Percentiles rank a stretch among this genome's conserved stretches.
Evolutionary conservation across 2,888 invertebrate species (phyloP).

Genomic region (Drosophila pseudotakahashii): DNA sequence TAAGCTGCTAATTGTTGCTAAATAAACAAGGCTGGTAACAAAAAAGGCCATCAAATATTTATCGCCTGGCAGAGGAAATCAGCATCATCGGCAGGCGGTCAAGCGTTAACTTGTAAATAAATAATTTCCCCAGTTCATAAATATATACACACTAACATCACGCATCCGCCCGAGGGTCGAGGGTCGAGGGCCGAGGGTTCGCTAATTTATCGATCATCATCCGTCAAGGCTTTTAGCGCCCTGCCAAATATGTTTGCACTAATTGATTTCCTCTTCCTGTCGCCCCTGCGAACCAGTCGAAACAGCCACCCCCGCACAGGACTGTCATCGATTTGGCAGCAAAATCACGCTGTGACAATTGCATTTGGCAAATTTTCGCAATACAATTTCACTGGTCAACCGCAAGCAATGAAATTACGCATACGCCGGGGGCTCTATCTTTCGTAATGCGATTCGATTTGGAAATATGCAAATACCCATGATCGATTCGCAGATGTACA

Average conservation of each 20-base stretch:
- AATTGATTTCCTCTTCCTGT: constrained; percentile 65
- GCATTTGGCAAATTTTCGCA: constrained; percentile 65
- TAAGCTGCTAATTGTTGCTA: constrained; percentile 74
- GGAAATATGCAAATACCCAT: constrained; percentile 32
- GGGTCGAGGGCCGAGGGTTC: constrained; percentile 3
- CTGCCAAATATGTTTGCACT: constrained; percentile 59
- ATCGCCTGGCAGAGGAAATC: constrained; percentile 28
- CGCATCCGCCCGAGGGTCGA: constrained; percentile 6
- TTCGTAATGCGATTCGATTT: constrained; percentile 22
- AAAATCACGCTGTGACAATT: constrained; percentile 56
- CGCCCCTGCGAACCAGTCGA: not conserved
- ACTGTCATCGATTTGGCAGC: constrained; percentile 29
- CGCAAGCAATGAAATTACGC: constrained; percentile 61
- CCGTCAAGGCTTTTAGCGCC: constrained; percentile 51
- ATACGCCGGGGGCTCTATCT: constrained; percentile 46
- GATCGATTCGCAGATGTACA: constrained; percentile 27
- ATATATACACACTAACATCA: constrained; percentile 12
- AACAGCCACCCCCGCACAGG: not conserved
- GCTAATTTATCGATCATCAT: constrained; percentile 65
- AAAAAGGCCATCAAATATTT: constrained; percentile 59
- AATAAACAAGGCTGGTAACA: constrained; percentile 57
- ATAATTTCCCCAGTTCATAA: constrained; percentile 42
- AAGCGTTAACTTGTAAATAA: constrained; percentile 49
- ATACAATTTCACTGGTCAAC: constrained; percentile 39
- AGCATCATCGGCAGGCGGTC: constrained; percentile 35